Evolutionary conservation across 1,140 invertebrate species (phyloP).

Genomic region (Aphelinus certus): DNA sequence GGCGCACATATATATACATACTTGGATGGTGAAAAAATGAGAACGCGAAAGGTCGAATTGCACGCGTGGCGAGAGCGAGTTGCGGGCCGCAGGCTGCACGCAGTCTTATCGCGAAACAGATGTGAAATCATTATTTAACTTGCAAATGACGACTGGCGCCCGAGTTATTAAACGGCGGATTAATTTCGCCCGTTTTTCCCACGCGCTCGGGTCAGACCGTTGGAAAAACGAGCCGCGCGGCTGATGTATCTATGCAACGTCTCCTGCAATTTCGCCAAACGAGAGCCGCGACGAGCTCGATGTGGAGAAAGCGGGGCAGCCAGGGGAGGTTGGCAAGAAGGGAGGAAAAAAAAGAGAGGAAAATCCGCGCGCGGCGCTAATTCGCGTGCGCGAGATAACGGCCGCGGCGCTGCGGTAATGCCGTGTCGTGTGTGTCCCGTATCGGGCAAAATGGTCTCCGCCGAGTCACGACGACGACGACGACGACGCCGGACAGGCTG

Average conservation of each 20-base stretch:
- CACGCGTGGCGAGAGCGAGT: conserved; percentile 17
- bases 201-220: not conserved
- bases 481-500: conserved; percentile 34
- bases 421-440: conserved; percentile 47
- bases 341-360: conserved; percentile 44
- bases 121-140: conserved; percentile 30
- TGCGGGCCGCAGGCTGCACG: conserved; percentile 26
- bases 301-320: conserved; percentile 16
- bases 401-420: conserved; percentile 35
- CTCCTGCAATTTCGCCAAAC: conserved; percentile 43
- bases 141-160: conserved; percentile 8
- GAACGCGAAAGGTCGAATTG: conserved; percentile 15
- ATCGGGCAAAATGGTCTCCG: conserved; percentile 60
- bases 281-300: conserved; percentile 24
- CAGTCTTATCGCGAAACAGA: conserved; percentile 36
- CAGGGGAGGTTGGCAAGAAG: not conserved
- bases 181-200: not conserved
- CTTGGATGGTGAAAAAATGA: not conserved
- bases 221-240: not conserved
- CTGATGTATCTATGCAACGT: not conserved
- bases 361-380: conserved; percentile 63
- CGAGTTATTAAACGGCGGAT: conserved; percentile 17
- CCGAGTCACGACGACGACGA: conserved; percentile 54
- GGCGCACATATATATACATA: not conserved
- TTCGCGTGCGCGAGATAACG: conserved; percentile 65